These are phyloP conservation scores for Plemyria rubiginata DNA, from an alignment of 2,888 invertebrate genomes.

Conservation along the genomic window DNA sequence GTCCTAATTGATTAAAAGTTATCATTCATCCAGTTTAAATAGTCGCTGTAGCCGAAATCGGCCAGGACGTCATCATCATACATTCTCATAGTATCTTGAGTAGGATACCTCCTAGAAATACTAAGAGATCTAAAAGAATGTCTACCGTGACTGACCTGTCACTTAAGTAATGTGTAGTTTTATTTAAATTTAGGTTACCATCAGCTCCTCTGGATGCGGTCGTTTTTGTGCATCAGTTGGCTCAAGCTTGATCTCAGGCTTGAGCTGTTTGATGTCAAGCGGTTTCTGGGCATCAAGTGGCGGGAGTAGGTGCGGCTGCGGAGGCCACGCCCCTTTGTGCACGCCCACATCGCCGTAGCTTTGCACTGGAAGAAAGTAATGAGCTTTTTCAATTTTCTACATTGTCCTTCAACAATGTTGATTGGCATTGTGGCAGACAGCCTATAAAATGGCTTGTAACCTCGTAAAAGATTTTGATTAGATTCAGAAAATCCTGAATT, in stretches of 20 bases:
- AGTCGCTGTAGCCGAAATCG: no score
- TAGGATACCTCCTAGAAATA: no score
- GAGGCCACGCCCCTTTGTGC: slow-evolving; percentile 77
- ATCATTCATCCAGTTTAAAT: no score
- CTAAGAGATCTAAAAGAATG: no score
- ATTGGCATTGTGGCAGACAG: background rate
- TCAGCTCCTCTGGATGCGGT: slow-evolving; percentile 76
- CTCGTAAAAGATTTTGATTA: background rate
- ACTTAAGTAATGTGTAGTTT: background rate
- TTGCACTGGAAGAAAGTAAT: slow-evolving; percentile 58
- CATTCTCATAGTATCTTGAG: no score
- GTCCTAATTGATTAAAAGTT: no score
- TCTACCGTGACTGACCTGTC: no score
- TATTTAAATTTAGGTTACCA: slow-evolving; percentile 54
- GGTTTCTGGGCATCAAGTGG: slow-evolving; percentile 76
- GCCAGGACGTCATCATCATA: no score
- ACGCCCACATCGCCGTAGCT: slow-evolving; percentile 75
- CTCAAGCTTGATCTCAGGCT: slow-evolving; percentile 79
- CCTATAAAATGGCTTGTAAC: background rate
- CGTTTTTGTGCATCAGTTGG: slow-evolving; percentile 74
- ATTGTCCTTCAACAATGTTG: slow-evolving; percentile 14
- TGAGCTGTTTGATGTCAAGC: slow-evolving; percentile 73
- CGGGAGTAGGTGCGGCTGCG: slow-evolving; percentile 73
- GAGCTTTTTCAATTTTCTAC: slow-evolving; percentile 28
- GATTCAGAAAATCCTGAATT: background rate